phyloP scores from a whole-genome alignment of 2,797 vertebrate species.

The Tadarida brasiliensis region DNA sequence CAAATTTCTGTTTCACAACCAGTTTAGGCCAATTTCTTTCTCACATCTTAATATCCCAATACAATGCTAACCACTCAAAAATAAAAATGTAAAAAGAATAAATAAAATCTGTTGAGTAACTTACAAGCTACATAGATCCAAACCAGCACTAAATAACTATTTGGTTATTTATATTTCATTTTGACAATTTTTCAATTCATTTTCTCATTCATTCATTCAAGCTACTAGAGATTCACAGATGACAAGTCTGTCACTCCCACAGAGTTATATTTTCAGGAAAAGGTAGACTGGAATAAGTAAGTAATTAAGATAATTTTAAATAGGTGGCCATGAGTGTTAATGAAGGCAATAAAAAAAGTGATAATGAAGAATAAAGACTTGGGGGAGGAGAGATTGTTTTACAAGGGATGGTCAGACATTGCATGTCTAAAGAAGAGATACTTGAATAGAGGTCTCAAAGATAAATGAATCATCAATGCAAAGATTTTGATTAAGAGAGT shows the following conservation, averaged over 20 bases:
- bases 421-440: background rate
- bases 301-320: background rate
- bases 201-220: background rate
- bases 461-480: background rate
- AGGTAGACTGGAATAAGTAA: background rate
- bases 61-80: background rate
- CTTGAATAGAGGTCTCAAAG: background rate
- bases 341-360: background rate
- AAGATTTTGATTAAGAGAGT: conserved; percentile 30
- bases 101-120: background rate
- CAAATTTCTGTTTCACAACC: background rate
- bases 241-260: background rate
- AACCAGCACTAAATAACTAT: background rate
- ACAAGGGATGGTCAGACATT: background rate
- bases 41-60: background rate
- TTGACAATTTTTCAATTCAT: background rate
- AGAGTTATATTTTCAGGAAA: background rate
- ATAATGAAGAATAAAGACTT: conserved; percentile 14
- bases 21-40: background rate
- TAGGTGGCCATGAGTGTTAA: background rate
- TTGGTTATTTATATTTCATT: background rate
- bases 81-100: background rate
- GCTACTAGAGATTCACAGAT: background rate
- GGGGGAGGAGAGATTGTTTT: background rate
- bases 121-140: background rate